Base-by-base conservation (phyloP, 2,888 invertebrate species). In the Parasteatoda lunata region DNA sequence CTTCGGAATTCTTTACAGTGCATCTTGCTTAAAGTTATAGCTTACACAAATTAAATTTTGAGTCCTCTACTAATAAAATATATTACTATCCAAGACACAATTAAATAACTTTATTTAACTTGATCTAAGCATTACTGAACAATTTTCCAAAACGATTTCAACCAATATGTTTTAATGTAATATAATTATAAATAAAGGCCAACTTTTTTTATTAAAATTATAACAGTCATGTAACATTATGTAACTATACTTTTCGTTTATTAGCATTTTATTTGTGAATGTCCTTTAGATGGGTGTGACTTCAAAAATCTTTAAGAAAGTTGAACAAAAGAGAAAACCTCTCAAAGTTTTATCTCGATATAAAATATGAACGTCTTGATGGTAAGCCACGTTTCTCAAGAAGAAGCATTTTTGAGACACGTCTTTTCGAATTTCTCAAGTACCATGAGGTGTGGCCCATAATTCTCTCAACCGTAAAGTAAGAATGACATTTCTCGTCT, bases 331-430 rank as follows among this genome's bases (percentile, higher is more conserved):
- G 59, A 59, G 59, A 59, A 59, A 59, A 13, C n/a, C 59, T 59
- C n/a, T 51, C 51, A 30, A 48, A 52, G 30, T 30, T 51, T 77
- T 77, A 77, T 68, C 68, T 45, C 49, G 9, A 49, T 68, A 77
- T 77, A 66, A 77, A 77, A 77, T 77, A 77, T 77, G 77, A 51
- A 77, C 77, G 49, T 76, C 76, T 64, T n/a, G 68, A 45, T 68
- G 68, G 68, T 70, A 52, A 77, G 52, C 65, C 65, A 77, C 66
- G 77, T 68, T 66, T 66, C 66, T 52, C 8, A 59, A 49, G 65
- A 76, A 8, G 77, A 51, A 30, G 77, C 66, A 47, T 45, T 59
- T 77, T 66, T 64, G 66, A 77, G 68, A 68, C 70, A 59, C 59
- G 59, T 59, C 59, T 59, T 7, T 59, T n/a, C 9, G 59, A 59